phyloP scores from a whole-genome alignment of 2,113 vertebrate species.

The Nibea albiflora region DNA sequence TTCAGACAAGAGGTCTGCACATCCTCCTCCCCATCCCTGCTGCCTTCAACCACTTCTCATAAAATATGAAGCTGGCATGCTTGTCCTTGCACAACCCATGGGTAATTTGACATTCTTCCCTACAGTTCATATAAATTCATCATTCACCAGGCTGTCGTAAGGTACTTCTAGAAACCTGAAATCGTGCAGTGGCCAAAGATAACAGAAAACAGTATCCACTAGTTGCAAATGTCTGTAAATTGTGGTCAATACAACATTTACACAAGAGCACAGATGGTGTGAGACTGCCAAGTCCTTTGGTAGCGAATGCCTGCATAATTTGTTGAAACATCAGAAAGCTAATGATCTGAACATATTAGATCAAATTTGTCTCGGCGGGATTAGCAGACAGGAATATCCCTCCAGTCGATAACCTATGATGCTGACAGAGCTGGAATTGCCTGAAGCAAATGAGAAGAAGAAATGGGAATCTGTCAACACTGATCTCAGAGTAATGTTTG shows the following conservation, averaged over 20 bases:
- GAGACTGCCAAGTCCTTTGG: slow-evolving; percentile 36
- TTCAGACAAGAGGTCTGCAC: slow-evolving; percentile 51
- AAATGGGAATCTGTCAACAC: slow-evolving; percentile 48
- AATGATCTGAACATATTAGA: slow-evolving; percentile 68
- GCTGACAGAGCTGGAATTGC: slow-evolving; percentile 38
- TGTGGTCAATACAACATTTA: slow-evolving; percentile 24
- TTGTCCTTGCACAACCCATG: slow-evolving; percentile 52
- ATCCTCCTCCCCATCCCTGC: slow-evolving; percentile 23
- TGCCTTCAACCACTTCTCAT: slow-evolving; percentile 45
- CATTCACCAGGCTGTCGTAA: slow-evolving; percentile 14
- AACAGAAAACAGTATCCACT: slow-evolving; percentile 14
- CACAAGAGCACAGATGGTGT: slow-evolving; percentile 51
- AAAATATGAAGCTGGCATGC: slow-evolving; percentile 55
- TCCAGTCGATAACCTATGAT: slow-evolving; percentile 42
- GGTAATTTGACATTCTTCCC: slow-evolving; percentile 46
- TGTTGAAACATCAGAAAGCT: slow-evolving; percentile 63
- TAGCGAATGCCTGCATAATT: slow-evolving; percentile 61
- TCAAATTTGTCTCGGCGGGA: slow-evolving; percentile 63
- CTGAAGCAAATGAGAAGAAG: slow-evolving; percentile 42
- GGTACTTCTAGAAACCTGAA: background rate
- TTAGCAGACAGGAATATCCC: slow-evolving; percentile 55
- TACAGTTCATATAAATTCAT: slow-evolving; percentile 31
- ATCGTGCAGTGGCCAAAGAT: background rate
- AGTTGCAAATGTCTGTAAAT: slow-evolving; percentile 34
- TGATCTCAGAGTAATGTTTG: slow-evolving; percentile 32